Evolutionary conservation across 23 tunicate species (phyloP).

Genomic region (Oikopleura vanhoeffeni): DNA sequence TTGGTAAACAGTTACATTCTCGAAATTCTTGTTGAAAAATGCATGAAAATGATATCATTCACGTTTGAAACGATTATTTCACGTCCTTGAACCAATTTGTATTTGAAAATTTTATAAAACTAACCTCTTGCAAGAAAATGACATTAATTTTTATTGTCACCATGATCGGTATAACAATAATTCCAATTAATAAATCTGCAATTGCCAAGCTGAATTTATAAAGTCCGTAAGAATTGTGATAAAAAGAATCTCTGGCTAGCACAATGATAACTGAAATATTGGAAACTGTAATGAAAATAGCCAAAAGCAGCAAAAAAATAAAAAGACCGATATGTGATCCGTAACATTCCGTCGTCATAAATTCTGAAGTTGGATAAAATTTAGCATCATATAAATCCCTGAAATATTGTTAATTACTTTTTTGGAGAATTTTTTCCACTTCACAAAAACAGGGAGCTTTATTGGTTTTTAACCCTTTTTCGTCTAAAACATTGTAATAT

Average conservation of each 20-base stretch:
- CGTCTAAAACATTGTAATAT: too few species aligned
- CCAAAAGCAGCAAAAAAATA: background rate
- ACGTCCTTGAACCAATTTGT: too few species aligned
- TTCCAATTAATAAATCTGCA: background rate
- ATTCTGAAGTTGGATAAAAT: background rate
- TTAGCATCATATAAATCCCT: background rate
- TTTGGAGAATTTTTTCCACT: background rate
- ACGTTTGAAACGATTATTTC: too few species aligned
- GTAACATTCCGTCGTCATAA: background rate
- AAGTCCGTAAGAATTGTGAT: conserved; percentile 5
- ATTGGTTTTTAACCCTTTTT: too few species aligned
- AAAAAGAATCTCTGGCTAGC: background rate
- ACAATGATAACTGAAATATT: background rate
- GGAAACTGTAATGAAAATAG: background rate
- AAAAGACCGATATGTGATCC: background rate
- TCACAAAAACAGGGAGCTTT: too few species aligned
- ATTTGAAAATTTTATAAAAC: too few species aligned
- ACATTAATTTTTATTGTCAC: background rate
- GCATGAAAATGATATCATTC: too few species aligned
- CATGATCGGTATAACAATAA: background rate
- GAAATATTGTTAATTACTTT: background rate
- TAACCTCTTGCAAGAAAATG: too few species aligned
- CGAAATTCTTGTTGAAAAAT: too few species aligned
- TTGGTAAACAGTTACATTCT: too few species aligned
- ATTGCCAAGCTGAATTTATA: conserved; percentile 2